Evolutionary conservation across 2,888 invertebrate genomes (phyloP).

Genomic region (Callosobruchus maculatus): DNA sequence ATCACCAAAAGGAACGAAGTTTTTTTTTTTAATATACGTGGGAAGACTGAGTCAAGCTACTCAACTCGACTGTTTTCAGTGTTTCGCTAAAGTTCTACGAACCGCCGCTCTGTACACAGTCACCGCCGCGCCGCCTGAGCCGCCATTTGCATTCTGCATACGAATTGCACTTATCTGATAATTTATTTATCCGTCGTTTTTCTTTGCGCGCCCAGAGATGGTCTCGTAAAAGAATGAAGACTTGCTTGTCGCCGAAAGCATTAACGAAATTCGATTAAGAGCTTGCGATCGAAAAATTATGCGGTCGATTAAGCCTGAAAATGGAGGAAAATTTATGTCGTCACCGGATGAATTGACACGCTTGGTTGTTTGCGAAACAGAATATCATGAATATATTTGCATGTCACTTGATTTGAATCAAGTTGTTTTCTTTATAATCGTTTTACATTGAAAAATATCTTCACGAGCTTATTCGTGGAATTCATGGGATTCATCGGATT

Average conservation of each 20-base stretch:
- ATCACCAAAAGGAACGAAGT: too few species aligned
- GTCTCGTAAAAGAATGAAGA: background rate
- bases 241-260: background rate
- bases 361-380: background rate
- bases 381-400: background rate
- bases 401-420: background rate
- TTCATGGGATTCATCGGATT: too few species aligned
- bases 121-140: background rate
- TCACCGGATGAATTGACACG: background rate
- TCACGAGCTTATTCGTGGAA: too few species aligned
- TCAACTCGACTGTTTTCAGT: background rate
- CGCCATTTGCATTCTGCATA: conserved; percentile 27
- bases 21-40: too few species aligned
- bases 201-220: background rate
- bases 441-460: too few species aligned
- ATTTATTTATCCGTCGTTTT: conserved; percentile 18
- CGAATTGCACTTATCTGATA: conserved; percentile 24
- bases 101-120: background rate
- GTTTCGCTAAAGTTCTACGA: background rate
- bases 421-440: too few species aligned
- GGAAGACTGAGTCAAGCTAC: too few species aligned
- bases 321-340: background rate
- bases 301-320: background rate
- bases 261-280: background rate
- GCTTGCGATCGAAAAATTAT: background rate